These are phyloP conservation scores for Julus scanicus DNA, from an alignment of 2,888 invertebrate genomes.

Conservation along the genomic window DNA sequence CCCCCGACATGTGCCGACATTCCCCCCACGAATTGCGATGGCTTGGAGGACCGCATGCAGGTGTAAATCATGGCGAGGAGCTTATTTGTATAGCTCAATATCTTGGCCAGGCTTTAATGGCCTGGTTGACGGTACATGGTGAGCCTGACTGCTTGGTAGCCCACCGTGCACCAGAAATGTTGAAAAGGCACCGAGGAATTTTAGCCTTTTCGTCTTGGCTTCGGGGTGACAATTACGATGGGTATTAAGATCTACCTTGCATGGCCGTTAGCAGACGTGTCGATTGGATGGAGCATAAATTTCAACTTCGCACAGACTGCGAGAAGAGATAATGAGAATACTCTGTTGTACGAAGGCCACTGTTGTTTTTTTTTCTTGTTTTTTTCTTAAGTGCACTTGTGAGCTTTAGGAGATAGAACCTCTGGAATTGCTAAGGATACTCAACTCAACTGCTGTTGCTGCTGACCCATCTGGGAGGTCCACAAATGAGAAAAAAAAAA, in stretches of 20 bases:
- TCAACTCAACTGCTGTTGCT: neutral
- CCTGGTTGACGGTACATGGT: constrained; percentile 25
- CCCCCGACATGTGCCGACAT: neutral
- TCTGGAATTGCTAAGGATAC: neutral
- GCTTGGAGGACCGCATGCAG: constrained; percentile 21
- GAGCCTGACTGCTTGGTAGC: too few relatives aligned
- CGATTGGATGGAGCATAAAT: too few relatives aligned
- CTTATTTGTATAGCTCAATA: constrained; percentile 21
- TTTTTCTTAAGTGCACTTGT: neutral
- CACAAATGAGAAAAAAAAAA: neutral
- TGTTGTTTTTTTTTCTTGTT: too few relatives aligned
- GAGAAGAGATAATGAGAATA: neutral
- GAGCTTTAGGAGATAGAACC: neutral
- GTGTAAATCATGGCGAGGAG: constrained; percentile 1
- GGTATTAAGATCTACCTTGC: neutral
- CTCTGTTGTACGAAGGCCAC: neutral
- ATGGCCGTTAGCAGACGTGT: too few relatives aligned
- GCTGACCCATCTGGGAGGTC: neutral
- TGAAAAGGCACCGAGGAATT: neutral
- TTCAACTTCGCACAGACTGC: too few relatives aligned
- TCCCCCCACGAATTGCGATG: neutral
- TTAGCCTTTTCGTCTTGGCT: neutral
- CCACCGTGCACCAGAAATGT: neutral
- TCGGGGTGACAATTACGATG: neutral
- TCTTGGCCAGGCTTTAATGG: neutral